Base-by-base conservation (phyloP, 1,140 invertebrate genomes). In the Drosophila sproati region DNA sequence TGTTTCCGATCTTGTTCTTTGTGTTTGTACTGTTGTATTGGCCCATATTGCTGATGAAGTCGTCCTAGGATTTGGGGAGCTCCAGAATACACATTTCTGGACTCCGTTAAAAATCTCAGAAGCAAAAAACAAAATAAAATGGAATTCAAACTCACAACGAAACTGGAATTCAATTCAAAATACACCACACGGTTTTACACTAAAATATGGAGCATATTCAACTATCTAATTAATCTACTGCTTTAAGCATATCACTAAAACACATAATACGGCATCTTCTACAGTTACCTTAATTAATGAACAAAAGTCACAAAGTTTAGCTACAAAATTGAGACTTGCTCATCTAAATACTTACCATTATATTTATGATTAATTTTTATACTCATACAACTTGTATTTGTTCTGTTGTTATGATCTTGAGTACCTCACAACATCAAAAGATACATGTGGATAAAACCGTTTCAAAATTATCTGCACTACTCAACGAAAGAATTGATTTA, bases 11-110 rank as follows among this genome's bases (percentile, higher is more conserved):
- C 5, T 88, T 96, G 4, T 97, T 96, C 91, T 93, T 96, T 41
- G 92, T 96, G 6, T 96, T 96, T 91, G 94, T 95, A n/a, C 93
- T 95, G 1, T 91, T 96, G 71, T 96, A 96, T 92, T 96, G 96
- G 96, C 95, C 95, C 1, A 95, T 96, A 51, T 91, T 96, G 29
- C 91, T 96, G 5, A 92, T 96, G 35, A 96, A 96, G 82, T 96
- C 94, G 47, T 91, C 91, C 87, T 92, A 92, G 91, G 91, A 92
- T 78, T 91, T 92, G 68, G 80, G 91, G 91, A 92, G 91, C 75
- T 91, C 91, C 88, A 92, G 91, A 88, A 66, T 67, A 50, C 86
- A 87, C 20, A 60, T 78, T 61, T 91, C 91, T 92, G 91, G 91
- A 88, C 91, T 92, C 91, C 91, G 91, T 81, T 92, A 92, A 92